Percentiles rank a stretch among this genome's conserved stretches.
phyloP scores from a whole-genome alignment of 2,113 vertebrate genomes.

The Phycodurus eques region DNA sequence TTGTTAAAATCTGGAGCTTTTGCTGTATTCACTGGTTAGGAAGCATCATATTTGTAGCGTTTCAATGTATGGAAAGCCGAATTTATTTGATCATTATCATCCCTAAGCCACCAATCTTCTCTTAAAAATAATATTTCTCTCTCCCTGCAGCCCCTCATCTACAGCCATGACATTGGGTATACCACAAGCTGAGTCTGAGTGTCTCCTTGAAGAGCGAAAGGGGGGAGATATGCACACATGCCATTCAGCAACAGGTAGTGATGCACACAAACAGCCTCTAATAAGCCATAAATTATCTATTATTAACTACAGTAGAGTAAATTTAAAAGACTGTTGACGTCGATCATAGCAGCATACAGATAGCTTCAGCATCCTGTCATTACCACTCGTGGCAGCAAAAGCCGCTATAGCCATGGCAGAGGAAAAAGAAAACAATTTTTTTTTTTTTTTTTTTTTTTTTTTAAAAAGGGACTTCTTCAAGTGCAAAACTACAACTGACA shows the following conservation, averaged over 20 bases:
- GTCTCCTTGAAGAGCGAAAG: conserved; percentile 84
- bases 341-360: too few species aligned
- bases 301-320: background rate
- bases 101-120: background rate
- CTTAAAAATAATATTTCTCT: background rate
- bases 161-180: conserved; percentile 85
- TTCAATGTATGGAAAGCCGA: background rate
- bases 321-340: background rate
- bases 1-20: too few species aligned
- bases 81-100: background rate
- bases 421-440: background rate
- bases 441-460: too few species aligned
- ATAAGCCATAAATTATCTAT: background rate
- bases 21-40: too few species aligned
- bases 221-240: conserved; percentile 78
- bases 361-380: background rate
- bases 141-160: conserved; percentile 81
- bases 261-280: background rate
- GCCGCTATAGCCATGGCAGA: background rate
- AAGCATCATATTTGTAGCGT: too few species aligned
- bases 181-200: conserved; percentile 78
- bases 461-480: background rate
- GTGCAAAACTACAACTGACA: background rate
- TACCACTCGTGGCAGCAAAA: background rate
- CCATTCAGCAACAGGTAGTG: conserved; percentile 63